Conservation (phyloP, 1,140 invertebrate genomes). For the Penaeus indicus region DNA sequence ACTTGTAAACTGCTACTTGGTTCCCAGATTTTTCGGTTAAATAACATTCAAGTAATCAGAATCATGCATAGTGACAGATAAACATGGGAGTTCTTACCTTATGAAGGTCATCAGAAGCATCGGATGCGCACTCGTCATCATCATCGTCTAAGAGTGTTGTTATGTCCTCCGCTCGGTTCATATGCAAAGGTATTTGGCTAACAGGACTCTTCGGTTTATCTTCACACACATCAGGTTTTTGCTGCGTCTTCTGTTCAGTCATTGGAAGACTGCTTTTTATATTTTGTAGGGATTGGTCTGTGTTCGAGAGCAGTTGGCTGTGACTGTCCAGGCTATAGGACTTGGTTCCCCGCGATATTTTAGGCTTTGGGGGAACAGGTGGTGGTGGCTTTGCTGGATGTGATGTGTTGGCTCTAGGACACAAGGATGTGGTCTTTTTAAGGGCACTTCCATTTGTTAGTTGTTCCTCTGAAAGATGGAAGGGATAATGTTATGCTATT, state of each 20-base stretch:
- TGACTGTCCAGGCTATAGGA: too few relatives aligned
- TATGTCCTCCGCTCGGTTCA: slow-evolving; percentile 38
- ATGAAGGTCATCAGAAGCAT: slow-evolving; percentile 54
- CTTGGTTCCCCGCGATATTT: too few relatives aligned
- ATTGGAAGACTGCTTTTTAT: neutral
- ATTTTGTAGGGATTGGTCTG: too few relatives aligned
- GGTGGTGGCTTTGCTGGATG: slow-evolving; percentile 5
- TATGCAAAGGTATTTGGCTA: slow-evolving; percentile 15
- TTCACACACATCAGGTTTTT: neutral
- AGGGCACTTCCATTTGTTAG: neutral
- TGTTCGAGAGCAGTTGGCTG: too few relatives aligned
- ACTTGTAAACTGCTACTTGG: too few relatives aligned
- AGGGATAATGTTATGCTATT: too few relatives aligned
- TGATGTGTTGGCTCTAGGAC: neutral
- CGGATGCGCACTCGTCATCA: slow-evolving; percentile 43
- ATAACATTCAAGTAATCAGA: too few relatives aligned
- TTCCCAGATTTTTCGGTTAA: too few relatives aligned
- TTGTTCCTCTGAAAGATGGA: neutral
- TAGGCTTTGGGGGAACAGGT: too few relatives aligned
- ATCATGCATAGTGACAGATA: neutral
- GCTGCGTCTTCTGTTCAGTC: neutral
- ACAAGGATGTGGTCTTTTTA: neutral
- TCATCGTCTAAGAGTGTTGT: slow-evolving; percentile 44
- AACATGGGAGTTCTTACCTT: slow-evolving; percentile 18
- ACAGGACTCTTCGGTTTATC: neutral